Conservation (phyloP, 1,140 invertebrate species). For the Acromyrmex heyeri region DNA sequence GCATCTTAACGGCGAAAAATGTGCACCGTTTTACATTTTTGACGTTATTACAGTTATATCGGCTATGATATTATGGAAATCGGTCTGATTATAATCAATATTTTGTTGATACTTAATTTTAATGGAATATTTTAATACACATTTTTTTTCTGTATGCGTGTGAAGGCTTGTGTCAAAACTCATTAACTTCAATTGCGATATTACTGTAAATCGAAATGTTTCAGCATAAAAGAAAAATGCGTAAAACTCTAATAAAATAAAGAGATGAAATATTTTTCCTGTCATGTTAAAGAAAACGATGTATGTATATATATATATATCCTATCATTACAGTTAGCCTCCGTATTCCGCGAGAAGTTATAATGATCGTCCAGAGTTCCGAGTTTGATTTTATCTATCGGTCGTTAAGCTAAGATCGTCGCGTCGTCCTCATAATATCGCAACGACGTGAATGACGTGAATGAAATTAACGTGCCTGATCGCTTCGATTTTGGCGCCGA, state of each 20-base stretch:
- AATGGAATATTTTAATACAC: constrained; percentile 22
- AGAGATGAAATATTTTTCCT: not conserved
- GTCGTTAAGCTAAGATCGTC: not conserved
- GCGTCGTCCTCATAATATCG: not conserved
- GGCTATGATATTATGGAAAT: constrained; percentile 34
- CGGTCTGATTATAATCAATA: constrained; percentile 2
- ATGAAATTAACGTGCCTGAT: not conserved
- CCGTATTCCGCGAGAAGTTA: not conserved
- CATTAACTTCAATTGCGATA: not conserved
- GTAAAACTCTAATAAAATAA: not conserved
- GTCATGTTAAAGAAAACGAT: not conserved
- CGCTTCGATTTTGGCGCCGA: constrained; percentile 42
- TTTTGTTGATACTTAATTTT: constrained; percentile 20
- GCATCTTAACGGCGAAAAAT: constrained; percentile 26
- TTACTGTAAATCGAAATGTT: not conserved
- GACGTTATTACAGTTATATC: constrained; percentile 23
- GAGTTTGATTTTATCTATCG: constrained; percentile 10
- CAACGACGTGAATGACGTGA: not conserved
- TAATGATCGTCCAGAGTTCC: not conserved
- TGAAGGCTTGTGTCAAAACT: constrained; percentile 4
- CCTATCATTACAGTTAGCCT: not conserved
- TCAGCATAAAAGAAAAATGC: not conserved
- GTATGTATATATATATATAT: not conserved
- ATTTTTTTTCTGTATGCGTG: not conserved
- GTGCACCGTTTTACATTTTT: constrained; percentile 1